Evolutionary conservation across 2,888 invertebrate species (phyloP).

Genomic region (Nymphalis c-album): DNA sequence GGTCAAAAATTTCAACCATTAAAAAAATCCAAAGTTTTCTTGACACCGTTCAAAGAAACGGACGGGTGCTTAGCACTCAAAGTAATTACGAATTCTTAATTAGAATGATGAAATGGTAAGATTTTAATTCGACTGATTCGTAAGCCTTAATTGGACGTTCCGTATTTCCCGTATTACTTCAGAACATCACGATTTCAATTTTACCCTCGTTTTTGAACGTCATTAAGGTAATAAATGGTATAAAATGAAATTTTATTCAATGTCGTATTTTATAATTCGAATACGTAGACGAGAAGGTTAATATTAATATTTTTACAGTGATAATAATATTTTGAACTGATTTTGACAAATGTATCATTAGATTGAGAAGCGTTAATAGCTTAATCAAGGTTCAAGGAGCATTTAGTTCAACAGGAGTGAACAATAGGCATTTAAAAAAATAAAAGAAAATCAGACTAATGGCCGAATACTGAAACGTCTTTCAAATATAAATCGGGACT

Average conservation of each 20-base stretch:
- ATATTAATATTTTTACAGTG: too few relatives aligned
- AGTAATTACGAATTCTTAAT: constrained; percentile 17
- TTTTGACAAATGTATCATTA: too few relatives aligned
- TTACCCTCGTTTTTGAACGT: background rate
- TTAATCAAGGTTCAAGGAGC: too few relatives aligned
- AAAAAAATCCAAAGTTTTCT: constrained; percentile 2
- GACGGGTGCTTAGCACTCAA: constrained; percentile 13
- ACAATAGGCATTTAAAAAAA: too few relatives aligned
- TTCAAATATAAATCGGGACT: too few relatives aligned
- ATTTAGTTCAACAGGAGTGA: too few relatives aligned
- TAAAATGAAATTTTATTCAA: background rate
- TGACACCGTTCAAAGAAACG: constrained; percentile 14
- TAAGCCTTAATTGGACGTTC: constrained; percentile 24
- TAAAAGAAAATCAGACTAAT: too few relatives aligned
- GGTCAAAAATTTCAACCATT: background rate
- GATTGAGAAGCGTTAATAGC: too few relatives aligned
- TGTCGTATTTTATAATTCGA: background rate
- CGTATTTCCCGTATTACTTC: constrained; percentile 16
- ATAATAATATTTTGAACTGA: too few relatives aligned
- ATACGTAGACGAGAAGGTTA: too few relatives aligned
- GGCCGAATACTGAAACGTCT: too few relatives aligned
- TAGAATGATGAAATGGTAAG: constrained; percentile 17
- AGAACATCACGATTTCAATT: constrained; percentile 6
- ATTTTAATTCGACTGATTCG: constrained; percentile 28
- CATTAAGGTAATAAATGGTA: background rate